Evolutionary conservation across 2,797 vertebrate genomes (phyloP).

Genomic region (Coluber constrictor): DNA sequence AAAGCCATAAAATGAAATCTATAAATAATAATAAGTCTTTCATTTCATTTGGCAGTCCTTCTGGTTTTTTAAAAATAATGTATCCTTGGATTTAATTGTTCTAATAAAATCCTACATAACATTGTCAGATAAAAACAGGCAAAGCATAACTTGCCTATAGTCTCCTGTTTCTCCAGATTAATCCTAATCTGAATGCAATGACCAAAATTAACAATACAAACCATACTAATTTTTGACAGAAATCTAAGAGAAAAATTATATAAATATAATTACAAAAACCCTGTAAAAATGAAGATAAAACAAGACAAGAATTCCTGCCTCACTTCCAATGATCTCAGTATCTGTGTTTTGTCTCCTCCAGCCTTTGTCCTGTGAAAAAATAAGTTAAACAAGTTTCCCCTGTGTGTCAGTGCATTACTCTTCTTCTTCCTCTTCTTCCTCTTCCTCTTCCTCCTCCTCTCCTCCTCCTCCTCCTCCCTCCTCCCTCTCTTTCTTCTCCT

Average conservation of each 20-base stretch:
- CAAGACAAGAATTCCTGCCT: not conserved
- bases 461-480: rapidly evolving
- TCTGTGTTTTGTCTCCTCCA: not conserved
- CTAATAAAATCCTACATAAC: not conserved
- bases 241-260: not conserved
- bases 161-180: not conserved
- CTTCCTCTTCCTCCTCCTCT: too few relatives aligned
- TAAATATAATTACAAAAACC: not conserved
- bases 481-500: rapidly evolving
- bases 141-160: not conserved
- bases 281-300: not conserved
- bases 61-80: not conserved
- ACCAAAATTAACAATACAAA: not conserved
- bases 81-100: not conserved
- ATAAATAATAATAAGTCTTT: not conserved
- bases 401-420: not conserved
- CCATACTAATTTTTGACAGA: not conserved
- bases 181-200: not conserved
- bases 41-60: not conserved
- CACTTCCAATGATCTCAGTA: not conserved
- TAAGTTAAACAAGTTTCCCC: not conserved
- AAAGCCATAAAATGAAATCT: not conserved
- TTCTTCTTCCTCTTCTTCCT: too few relatives aligned
- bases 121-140: not conserved
- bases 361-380: not conserved